Percentiles rank a stretch among this genome's conserved stretches.
phyloP scores from a whole-genome alignment of 2,888 invertebrate genomes.

The Nomada flava region DNA sequence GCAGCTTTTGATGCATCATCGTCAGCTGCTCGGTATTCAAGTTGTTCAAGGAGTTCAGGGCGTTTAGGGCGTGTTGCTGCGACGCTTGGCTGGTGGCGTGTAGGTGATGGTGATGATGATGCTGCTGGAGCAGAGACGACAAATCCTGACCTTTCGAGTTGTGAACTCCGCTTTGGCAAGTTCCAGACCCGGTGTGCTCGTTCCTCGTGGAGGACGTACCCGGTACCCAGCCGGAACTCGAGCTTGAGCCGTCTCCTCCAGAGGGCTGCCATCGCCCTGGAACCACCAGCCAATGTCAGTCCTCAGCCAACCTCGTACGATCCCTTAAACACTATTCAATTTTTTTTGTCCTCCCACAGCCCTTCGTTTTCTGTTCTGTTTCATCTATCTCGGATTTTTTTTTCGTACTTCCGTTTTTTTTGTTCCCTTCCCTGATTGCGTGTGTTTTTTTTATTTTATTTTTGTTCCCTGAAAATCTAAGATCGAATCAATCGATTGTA shows the following conservation, averaged over 20 bases:
- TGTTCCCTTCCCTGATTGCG: conserved; percentile 40
- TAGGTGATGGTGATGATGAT: conserved; percentile 74
- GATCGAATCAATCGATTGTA: conserved; percentile 33
- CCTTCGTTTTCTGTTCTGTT: conserved; percentile 50
- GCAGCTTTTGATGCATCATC: conserved; percentile 82
- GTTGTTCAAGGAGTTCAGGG: conserved; percentile 74
- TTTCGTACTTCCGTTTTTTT: conserved; percentile 9
- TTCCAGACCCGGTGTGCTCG: conserved; percentile 77
- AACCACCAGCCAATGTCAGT: conserved; percentile 85
- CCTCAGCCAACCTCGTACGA: conserved; percentile 83
- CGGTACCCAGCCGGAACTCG: conserved; percentile 82
- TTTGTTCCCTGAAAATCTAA: conserved; percentile 40
- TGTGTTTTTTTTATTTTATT: conserved; percentile 5
- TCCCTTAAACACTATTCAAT: conserved; percentile 83
- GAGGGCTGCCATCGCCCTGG: conserved; percentile 85
- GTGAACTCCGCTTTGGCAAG: conserved; percentile 74
- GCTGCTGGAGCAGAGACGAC: conserved; percentile 74
- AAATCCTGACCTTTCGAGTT: conserved; percentile 76
- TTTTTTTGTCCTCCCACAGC: conserved; percentile 65
- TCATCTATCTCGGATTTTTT: conserved; percentile 30
- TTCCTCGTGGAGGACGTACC: conserved; percentile 78
- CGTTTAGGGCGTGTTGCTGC: conserved; percentile 77
- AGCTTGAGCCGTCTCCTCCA: conserved; percentile 83
- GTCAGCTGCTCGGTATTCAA: conserved; percentile 80
- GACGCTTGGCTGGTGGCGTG: conserved; percentile 76